Percentiles rank a stretch among this genome's conserved stretches.
These are phyloP conservation scores for Harpagifer antarcticus DNA, from an alignment of 2,797 vertebrate genomes.

Conservation along the genomic window DNA sequence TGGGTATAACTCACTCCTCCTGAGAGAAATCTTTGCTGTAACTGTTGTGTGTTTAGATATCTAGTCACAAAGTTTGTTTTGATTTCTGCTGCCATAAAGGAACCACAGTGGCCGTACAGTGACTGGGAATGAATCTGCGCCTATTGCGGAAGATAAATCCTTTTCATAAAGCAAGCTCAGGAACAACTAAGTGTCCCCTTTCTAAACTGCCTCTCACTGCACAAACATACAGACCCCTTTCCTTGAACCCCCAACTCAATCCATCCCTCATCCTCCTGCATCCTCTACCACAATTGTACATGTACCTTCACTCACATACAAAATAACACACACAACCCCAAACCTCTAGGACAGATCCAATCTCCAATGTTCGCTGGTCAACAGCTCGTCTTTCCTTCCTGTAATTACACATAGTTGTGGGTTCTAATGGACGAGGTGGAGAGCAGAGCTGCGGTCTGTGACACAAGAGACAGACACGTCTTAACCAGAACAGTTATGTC, in stretches of 20 bases:
- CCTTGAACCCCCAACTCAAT: slow-evolving; percentile 50
- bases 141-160: slow-evolving; percentile 69
- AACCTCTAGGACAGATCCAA: slow-evolving; percentile 63
- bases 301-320: slow-evolving; percentile 55
- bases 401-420: slow-evolving; percentile 85
- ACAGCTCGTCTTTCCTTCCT: slow-evolving; percentile 83
- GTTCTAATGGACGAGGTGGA: slow-evolving; percentile 79
- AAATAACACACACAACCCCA: slow-evolving; percentile 39
- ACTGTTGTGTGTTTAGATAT: slow-evolving; percentile 77
- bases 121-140: slow-evolving; percentile 69
- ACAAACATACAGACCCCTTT: slow-evolving; percentile 48
- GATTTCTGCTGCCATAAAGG: slow-evolving; percentile 70
- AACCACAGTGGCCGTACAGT: slow-evolving; percentile 73
- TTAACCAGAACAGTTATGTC: slow-evolving; percentile 72
- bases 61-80: slow-evolving; percentile 82
- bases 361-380: slow-evolving; percentile 77
- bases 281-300: slow-evolving; percentile 68
- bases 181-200: slow-evolving; percentile 66
- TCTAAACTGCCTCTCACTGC: slow-evolving; percentile 64
- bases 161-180: slow-evolving; percentile 64
- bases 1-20: slow-evolving; percentile 66
- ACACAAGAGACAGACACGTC: slow-evolving; percentile 72
- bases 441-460: slow-evolving; percentile 73
- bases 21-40: slow-evolving; percentile 47
- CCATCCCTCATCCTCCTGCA: slow-evolving; percentile 63